These are phyloP conservation scores for Caenorhabditis afra DNA, from an alignment of 2,888 invertebrate genomes.

Conservation along the genomic window DNA sequence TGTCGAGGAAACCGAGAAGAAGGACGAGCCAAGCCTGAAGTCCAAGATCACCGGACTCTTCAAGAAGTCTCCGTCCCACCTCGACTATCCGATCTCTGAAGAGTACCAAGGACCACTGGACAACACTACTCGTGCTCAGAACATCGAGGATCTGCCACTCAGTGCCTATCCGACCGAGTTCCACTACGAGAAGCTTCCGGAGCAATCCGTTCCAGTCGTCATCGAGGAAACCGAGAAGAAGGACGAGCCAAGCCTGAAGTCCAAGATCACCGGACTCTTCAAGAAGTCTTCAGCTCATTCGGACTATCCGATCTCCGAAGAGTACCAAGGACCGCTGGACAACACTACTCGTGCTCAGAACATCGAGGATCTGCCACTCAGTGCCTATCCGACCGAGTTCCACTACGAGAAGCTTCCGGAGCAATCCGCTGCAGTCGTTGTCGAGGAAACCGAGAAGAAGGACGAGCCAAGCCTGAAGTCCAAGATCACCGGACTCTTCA, in stretches of 20 bases:
- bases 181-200: conserved; percentile 57
- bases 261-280: conserved; percentile 61
- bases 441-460: conserved; percentile 39
- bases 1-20: conserved; percentile 35
- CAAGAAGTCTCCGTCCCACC: conserved; percentile 62
- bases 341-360: conserved; percentile 9
- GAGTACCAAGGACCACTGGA: conserved; percentile 35
- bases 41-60: conserved; percentile 61
- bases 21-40: conserved; percentile 21
- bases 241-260: conserved; percentile 25
- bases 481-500: conserved; percentile 48
- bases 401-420: conserved; percentile 46
- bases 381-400: conserved; percentile 60
- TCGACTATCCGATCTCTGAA: conserved; percentile 65
- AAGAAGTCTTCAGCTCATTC: conserved; percentile 53
- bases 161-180: conserved; percentile 45
- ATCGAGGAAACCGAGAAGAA: conserved; percentile 32
- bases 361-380: conserved; percentile 28
- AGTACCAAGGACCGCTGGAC: conserved; percentile 24
- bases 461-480: conserved; percentile 32
- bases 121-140: conserved; percentile 12
- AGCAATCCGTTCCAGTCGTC: conserved; percentile 29
- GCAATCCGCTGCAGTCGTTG: conserved; percentile 15
- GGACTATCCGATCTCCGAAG: conserved; percentile 64
- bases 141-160: conserved; percentile 45